Conservation (phyloP, 2,113 vertebrate genomes). For the Strigops habroptila region DNA sequence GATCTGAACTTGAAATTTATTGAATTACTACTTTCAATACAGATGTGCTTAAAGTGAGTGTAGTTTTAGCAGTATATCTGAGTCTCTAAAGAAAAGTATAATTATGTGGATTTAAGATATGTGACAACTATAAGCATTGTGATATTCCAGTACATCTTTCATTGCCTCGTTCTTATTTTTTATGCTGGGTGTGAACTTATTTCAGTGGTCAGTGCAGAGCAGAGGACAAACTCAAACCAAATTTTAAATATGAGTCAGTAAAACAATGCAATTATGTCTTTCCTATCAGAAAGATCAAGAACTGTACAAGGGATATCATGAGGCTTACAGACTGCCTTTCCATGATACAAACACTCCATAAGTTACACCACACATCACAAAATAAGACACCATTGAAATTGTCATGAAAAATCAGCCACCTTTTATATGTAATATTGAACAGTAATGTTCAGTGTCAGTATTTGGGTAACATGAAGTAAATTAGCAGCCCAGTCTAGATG, state of each 20-base stretch:
- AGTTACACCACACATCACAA: background rate
- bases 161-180: background rate
- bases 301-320: background rate
- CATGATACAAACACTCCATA: fast-evolving
- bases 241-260: background rate
- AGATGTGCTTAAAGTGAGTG: background rate
- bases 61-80: background rate
- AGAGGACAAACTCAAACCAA: background rate
- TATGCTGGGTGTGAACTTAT: background rate
- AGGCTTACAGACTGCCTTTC: background rate
- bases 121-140: background rate
- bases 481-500: background rate
- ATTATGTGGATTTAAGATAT: background rate
- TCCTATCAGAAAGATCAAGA: background rate
- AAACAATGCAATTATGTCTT: background rate
- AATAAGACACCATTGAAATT: background rate
- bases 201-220: background rate
- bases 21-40: background rate
- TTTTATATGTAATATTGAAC: background rate
- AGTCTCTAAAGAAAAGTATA: background rate
- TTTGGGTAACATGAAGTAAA: background rate
- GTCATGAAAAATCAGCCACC: background rate
- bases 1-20: background rate
- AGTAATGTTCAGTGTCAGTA: background rate
- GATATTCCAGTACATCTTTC: background rate